A percentile compares a stretch with the other conserved stretches of the same genome.
These are phyloP conservation scores for Microtus californicus DNA, from an alignment of 2,797 vertebrate genomes.

Conservation along the genomic window DNA sequence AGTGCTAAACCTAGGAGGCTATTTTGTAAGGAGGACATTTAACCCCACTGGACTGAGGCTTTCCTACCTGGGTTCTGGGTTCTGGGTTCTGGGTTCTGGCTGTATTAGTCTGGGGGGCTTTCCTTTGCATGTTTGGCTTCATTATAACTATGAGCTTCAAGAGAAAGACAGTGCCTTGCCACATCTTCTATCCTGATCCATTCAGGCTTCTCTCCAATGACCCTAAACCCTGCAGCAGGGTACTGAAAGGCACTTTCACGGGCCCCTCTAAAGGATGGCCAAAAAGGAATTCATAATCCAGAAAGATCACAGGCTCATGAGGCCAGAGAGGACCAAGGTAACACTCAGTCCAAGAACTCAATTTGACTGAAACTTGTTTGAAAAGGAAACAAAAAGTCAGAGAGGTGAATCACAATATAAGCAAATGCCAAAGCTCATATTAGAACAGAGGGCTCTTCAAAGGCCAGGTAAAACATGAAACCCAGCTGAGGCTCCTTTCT, in stretches of 20 bases:
- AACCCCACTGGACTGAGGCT: background rate
- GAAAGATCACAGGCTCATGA: background rate
- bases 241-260: background rate
- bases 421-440: slow-evolving; percentile 5
- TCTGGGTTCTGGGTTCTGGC: background rate
- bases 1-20: background rate
- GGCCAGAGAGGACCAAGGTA: background rate
- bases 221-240: background rate
- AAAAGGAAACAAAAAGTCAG: slow-evolving; percentile 17
- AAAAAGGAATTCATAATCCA: background rate
- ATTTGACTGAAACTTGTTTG: slow-evolving; percentile 35
- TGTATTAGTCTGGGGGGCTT: background rate
- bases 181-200: background rate
- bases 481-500: background rate
- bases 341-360: background rate
- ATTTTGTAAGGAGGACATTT: slow-evolving; percentile 51
- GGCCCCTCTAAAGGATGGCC: background rate
- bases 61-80: background rate
- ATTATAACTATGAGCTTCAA: slow-evolving; percentile 24
- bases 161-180: background rate
- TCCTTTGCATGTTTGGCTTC: background rate
- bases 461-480: slow-evolving; percentile 31
- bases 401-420: slow-evolving; percentile 52
- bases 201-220: background rate
- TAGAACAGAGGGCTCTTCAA: background rate